These are phyloP conservation scores for Urocynchramus pylzowi DNA, from an alignment of 2,113 vertebrate species.

Conservation along the genomic window DNA sequence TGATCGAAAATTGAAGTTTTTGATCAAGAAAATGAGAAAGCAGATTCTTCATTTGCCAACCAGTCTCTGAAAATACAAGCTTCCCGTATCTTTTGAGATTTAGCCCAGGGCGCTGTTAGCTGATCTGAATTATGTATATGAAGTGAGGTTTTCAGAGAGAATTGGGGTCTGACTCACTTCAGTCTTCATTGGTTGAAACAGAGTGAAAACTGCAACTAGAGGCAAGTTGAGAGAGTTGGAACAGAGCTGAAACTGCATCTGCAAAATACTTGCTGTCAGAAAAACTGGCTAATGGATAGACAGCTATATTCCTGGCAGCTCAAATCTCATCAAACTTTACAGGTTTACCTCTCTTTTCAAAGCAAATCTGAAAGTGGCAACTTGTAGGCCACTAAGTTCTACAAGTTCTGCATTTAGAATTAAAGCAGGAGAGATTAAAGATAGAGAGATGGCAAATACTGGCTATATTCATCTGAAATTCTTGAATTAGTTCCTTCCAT, in stretches of 20 bases:
- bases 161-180: background rate
- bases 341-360: background rate
- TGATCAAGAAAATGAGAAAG: background rate
- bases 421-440: background rate
- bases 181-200: background rate
- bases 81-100: background rate
- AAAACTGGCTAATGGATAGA: background rate
- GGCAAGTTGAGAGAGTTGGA: background rate
- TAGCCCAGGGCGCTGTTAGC: background rate
- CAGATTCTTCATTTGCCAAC: background rate
- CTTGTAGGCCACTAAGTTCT: background rate
- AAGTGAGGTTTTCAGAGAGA: background rate
- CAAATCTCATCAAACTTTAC: background rate
- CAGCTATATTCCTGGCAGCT: background rate
- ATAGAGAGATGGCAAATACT: background rate
- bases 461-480: background rate
- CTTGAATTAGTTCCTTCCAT: slow-evolving; percentile 8
- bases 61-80: background rate
- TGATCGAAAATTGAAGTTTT: background rate
- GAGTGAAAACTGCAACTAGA: background rate
- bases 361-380: background rate
- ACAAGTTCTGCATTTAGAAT: background rate
- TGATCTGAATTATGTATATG: background rate
- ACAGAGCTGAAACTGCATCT: background rate
- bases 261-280: background rate